Base-by-base conservation (phyloP, 2,888 invertebrate species). In the Merodon equestris region DNA sequence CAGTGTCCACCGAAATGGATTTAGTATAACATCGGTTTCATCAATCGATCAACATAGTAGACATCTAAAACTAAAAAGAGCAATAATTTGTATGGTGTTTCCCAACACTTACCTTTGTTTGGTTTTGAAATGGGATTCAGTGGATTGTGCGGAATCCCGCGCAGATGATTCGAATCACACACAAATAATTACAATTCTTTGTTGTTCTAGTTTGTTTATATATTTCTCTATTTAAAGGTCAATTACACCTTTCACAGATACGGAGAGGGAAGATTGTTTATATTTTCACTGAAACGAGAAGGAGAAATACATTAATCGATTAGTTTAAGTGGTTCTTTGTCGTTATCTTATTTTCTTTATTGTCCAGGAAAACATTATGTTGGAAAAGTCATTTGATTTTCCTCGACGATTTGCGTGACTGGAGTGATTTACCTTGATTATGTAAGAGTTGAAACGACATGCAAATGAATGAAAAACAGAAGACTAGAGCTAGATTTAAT, bases 161-260 rank as follows among this genome's bases (percentile, higher is more conserved):
- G 50, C 61, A 68, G 51, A 27, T 48, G 45, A 47, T 61, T 34
- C 15, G 42, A 14, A 44, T 45, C 60, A 77, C 66, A 51, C 66
- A 77, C 72, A 57, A 61, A 60, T 64, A 66, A 45, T 61, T 15
- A 66, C 44, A 47, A 50, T 47, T n/a, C 38, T 61, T 53, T 42
- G 61, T 51, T 48, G 15, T 48, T 48, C 38, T 45, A 19, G 57
- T 57, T 17, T 40, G 56, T 60, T 47, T 60, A 2, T 40, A 40
- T 40, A 27, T 27, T 4, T 27, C 27, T 27, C 7, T 27, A 7
- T 27, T 3, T 38, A 53, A 45, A 66, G 45, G 61, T 63, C 38
- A 47, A 63, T 73, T 77, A 68, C 67, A 48, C 77, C 61, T 73
- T 73, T 73, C 77, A 73, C 77, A 61, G 61, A 77, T 63, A 27